phyloP scores from a whole-genome alignment of 2,797 vertebrate species.

The Tiaroga cobitis region DNA sequence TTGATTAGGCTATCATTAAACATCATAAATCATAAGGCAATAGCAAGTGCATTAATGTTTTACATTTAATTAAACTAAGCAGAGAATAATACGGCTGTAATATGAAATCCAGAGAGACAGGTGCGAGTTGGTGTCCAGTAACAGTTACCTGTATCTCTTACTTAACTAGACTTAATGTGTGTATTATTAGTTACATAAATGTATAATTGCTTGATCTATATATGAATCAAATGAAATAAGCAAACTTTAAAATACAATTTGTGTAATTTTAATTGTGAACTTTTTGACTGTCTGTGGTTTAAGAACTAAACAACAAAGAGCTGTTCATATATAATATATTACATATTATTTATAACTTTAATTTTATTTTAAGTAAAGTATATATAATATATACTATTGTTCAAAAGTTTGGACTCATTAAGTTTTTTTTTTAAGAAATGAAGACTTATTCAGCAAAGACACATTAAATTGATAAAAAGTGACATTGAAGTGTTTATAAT shows the following conservation, averaged over 20 bases:
- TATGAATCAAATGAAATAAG: neutral
- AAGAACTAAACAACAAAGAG: neutral
- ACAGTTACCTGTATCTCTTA: neutral
- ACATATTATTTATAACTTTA: too few species aligned
- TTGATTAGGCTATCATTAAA: neutral
- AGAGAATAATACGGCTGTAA: neutral
- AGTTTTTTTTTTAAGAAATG: too few species aligned
- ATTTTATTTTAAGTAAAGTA: too few species aligned
- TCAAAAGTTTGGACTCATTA: too few species aligned
- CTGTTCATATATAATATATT: too few species aligned
- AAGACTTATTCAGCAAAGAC: neutral
- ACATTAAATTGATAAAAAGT: neutral
- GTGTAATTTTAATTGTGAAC: neutral
- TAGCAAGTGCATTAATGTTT: neutral
- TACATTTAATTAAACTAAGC: neutral
- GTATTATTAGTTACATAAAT: neutral
- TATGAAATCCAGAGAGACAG: neutral
- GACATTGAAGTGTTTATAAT: neutral
- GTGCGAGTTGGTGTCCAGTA: constrained; percentile 20
- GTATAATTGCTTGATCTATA: neutral
- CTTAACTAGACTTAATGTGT: neutral
- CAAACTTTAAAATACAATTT: neutral
- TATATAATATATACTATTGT: too few species aligned
- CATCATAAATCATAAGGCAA: neutral
- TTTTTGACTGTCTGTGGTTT: neutral